Conservation (phyloP, 2,797 vertebrate species). For the Pseudocheirus occidentalis region DNA sequence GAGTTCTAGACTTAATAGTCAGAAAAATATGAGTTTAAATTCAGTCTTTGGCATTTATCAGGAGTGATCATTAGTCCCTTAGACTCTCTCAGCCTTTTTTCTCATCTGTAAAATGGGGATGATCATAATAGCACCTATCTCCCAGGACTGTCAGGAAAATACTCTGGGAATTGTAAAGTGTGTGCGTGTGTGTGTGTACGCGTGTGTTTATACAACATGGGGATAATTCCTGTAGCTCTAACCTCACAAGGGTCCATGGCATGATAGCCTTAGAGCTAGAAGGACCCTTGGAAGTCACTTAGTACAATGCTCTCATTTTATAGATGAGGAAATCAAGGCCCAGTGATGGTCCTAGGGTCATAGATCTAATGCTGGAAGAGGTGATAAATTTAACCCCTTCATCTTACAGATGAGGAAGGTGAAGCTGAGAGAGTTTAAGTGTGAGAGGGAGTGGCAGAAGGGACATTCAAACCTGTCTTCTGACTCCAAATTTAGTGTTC, state of each 20-base stretch:
- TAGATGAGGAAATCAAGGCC: not conserved
- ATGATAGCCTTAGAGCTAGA: not conserved
- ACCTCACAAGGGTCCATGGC: not conserved
- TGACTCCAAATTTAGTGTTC: not conserved
- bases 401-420: too few relatives aligned
- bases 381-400: too few relatives aligned
- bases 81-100: not conserved
- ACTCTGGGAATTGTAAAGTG: too few relatives aligned
- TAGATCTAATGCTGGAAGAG: too few relatives aligned
- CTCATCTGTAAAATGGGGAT: not conserved
- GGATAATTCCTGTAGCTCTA: not conserved
- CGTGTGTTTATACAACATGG: not conserved
- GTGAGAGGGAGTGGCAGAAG: too few relatives aligned
- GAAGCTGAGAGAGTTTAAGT: too few relatives aligned
- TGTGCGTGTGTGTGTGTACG: too few relatives aligned
- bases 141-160: too few relatives aligned
- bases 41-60: not conserved
- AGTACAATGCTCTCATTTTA: not conserved
- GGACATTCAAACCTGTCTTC: too few relatives aligned
- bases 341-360: too few relatives aligned
- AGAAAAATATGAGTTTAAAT: not conserved
- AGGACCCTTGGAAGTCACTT: not conserved
- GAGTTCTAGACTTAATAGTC: not conserved
- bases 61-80: not conserved
- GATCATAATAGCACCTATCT: too few relatives aligned